Conservation (phyloP, 2,888 invertebrate genomes). For the Ethmia dodecea region DNA sequence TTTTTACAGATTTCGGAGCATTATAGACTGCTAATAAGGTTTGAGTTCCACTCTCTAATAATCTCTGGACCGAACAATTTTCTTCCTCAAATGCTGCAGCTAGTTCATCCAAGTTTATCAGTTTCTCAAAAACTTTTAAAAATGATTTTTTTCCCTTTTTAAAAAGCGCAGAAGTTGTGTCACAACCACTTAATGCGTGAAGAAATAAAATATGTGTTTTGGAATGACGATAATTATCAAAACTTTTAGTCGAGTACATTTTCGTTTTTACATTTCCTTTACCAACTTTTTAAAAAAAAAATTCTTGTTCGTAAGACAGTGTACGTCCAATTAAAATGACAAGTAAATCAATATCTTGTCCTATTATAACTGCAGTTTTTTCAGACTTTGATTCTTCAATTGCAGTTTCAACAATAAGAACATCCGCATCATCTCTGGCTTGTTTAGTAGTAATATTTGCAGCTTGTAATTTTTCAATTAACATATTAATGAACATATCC, state of each 20-base stretch:
- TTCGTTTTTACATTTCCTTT: constrained; percentile 37
- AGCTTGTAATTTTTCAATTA: constrained; percentile 34
- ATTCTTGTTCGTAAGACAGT: constrained; percentile 24
- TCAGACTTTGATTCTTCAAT: constrained; percentile 25
- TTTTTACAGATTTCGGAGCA: too few species aligned
- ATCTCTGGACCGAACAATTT: too few species aligned
- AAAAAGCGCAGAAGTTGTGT: constrained; percentile 29
- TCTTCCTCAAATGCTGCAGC: too few species aligned
- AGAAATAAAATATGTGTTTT: constrained; percentile 3
- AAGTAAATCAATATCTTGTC: constrained; percentile 41
- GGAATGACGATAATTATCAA: constrained; percentile 30
- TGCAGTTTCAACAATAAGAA: constrained; percentile 39
- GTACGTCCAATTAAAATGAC: constrained; percentile 40
- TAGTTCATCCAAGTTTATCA: too few species aligned
- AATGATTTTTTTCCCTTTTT: too few species aligned
- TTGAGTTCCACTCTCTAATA: too few species aligned
- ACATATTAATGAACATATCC: constrained; percentile 29
- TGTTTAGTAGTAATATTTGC: constrained; percentile 38
- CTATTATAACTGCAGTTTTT: constrained; percentile 31
- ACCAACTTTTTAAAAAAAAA: constrained; percentile 38
- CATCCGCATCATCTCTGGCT: constrained; percentile 41
- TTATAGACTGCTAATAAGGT: too few species aligned
- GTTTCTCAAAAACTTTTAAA: too few species aligned
- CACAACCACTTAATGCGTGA: constrained; percentile 18
- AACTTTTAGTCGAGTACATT: constrained; percentile 36